Evolutionary conservation across 1,140 invertebrate genomes (phyloP).

Genomic region (Neodiprion fabricii): DNA sequence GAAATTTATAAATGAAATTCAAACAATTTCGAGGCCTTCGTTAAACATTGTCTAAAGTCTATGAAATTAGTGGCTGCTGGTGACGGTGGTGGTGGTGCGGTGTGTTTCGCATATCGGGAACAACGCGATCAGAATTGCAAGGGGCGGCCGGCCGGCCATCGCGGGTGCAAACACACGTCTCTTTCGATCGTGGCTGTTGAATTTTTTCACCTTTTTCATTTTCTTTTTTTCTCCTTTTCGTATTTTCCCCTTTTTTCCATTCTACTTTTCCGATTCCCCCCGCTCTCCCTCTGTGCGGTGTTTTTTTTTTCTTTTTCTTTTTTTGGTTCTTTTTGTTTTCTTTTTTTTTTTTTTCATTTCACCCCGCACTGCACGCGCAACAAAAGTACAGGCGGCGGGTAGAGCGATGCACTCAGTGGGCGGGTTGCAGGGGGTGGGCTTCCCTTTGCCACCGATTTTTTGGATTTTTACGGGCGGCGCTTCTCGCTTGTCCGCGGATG

Average conservation of each 20-base stretch:
- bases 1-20: background rate
- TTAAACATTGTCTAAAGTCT: background rate
- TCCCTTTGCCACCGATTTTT: conserved; percentile 53
- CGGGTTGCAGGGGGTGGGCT: conserved; percentile 36
- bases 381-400: conserved; percentile 37
- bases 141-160: background rate
- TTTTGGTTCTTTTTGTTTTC: background rate
- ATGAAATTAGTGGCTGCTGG: background rate
- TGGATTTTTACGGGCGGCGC: conserved; percentile 52
- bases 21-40: background rate
- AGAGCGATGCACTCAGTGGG: conserved; percentile 45
- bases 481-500: conserved; percentile 51
- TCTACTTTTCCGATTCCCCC: background rate
- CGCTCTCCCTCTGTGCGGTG: background rate
- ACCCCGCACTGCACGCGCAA: conserved; percentile 37
- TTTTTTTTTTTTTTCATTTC: conserved; percentile 36
- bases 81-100: background rate
- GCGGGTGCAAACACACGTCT: background rate
- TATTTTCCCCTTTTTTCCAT: background rate
- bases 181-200: background rate
- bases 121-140: background rate
- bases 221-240: background rate
- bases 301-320: no score
- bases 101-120: conserved; percentile 3
- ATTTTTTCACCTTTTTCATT: background rate